Base-by-base conservation (phyloP, 2,113 vertebrate genomes). In the Cranoglanis bouderius region DNA sequence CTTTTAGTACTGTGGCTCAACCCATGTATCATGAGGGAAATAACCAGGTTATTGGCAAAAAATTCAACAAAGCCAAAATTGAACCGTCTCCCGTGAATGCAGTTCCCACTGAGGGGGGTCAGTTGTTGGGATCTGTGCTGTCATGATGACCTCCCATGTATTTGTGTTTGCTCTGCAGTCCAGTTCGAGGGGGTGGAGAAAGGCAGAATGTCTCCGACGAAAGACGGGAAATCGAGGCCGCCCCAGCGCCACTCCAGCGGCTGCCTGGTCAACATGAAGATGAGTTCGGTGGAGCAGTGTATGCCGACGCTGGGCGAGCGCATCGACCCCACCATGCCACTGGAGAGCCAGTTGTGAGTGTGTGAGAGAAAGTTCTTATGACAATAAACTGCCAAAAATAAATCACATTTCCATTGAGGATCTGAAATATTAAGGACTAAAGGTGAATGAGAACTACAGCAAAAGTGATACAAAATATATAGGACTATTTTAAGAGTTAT, bases 341-440 rank as follows among this genome's bases (percentile, higher is more conserved):
- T 99, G 93, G 98, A 99, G 94, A 98, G 96, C 95, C 98, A 99
- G 95, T 97, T 97, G 98, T 99, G 95, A 98, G 98, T 98, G 67
- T 87, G 10, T 57, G 57, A 85, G 18, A 21, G 19, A 65, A 13
- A 13, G 55, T 43, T 61, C 19, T 35, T 32, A 57, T 4, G 8
- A 21, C 12, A 14, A 77, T 8, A 38, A 43, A 77, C 19, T 21
- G 18, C 8, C 12, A 24, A 21, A 75, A 75, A 8, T 21, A 74
- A 75, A 0, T 8, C 10, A 49, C 35, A 72, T 38, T 74, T 74
- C 19, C 8, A 43, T 0, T 4, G 19, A 26, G 72, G 9, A 43
- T 40, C 16, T 40, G 18, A 74, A 46, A 46, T 77, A 26, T 77
- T 43, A 26, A 72, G 35, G 35, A 40, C 35, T 74, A 9, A 74